A percentile compares a stretch with the other conserved stretches of the same genome.
Evolutionary conservation across 2,888 invertebrate genomes (phyloP).

Genomic region (Epsilonema sp.): DNA sequence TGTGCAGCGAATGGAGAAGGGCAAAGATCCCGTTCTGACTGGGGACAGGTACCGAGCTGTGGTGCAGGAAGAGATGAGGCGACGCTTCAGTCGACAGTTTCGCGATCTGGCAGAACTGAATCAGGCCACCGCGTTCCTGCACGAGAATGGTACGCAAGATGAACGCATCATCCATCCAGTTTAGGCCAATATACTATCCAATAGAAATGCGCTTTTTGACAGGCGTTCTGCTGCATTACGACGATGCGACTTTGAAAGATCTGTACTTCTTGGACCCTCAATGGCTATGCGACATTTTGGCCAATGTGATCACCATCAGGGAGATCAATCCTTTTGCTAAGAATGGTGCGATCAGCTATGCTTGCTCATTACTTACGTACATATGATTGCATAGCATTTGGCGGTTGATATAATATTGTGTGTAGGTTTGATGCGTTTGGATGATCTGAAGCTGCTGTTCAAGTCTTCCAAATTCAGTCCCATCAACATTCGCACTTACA

Average conservation of each 20-base stretch:
- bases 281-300: slow-evolving; percentile 92
- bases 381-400: background rate
- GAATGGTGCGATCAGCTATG: no score
- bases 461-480: slow-evolving; percentile 61
- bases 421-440: slow-evolving; percentile 66
- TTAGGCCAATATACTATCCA: slow-evolving; percentile 7
- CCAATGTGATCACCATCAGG: slow-evolving; percentile 85
- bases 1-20: slow-evolving; percentile 42
- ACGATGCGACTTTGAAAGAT: slow-evolving; percentile 77
- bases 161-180: background rate
- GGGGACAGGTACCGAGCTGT: slow-evolving; percentile 50
- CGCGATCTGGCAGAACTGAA: slow-evolving; percentile 61
- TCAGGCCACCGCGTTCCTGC: slow-evolving; percentile 86
- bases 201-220: no score
- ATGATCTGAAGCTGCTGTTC: slow-evolving; percentile 74
- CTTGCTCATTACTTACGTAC: background rate
- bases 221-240: slow-evolving; percentile 77
- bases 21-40: slow-evolving; percentile 57
- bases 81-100: slow-evolving; percentile 50
- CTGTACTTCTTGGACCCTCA: slow-evolving; percentile 90
- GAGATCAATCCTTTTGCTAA: slow-evolving; percentile 87
- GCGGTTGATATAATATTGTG: background rate
- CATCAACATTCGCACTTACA: slow-evolving; percentile 49
- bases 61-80: slow-evolving; percentile 42
- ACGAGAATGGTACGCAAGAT: slow-evolving; percentile 59